Conservation (phyloP, 2,797 vertebrate genomes). For the Spheniscus humboldti region DNA sequence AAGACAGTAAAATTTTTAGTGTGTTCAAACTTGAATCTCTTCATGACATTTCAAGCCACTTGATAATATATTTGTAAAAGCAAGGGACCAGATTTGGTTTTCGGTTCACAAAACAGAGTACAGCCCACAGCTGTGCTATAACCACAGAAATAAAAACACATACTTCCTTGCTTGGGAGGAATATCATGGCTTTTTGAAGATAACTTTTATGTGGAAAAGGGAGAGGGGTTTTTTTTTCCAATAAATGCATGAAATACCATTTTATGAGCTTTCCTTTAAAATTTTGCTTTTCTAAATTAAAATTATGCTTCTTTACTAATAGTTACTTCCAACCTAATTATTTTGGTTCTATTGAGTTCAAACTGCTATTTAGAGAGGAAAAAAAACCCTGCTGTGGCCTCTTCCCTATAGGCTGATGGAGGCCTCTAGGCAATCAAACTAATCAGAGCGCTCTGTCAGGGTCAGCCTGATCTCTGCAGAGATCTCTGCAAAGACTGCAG, state of each 20-base stretch:
- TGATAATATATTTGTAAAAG: not conserved
- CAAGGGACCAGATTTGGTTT: not conserved
- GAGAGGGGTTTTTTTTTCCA: not conserved
- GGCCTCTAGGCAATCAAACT: constrained; percentile 12
- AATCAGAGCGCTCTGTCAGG: not conserved
- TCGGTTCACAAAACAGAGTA: not conserved
- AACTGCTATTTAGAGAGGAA: constrained; percentile 29
- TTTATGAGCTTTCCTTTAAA: not conserved
- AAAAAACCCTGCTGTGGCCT: not conserved
- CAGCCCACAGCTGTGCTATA: not conserved
- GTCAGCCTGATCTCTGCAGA: not conserved
- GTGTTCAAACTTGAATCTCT: not conserved
- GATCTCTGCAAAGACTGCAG: not conserved
- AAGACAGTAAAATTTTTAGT: not conserved
- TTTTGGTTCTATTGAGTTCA: constrained; percentile 2
- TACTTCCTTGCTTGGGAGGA: not conserved
- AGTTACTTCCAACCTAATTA: constrained; percentile 25
- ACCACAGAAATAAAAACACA: not conserved
- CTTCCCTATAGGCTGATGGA: not conserved
- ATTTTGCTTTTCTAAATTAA: not conserved
- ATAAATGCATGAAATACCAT: not conserved
- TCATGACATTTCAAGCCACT: not conserved
- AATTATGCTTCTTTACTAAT: not conserved
- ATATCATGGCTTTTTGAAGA: not conserved
- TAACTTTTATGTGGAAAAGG: not conserved